A percentile compares a stretch with the other conserved stretches of the same genome.
phyloP scores from a whole-genome alignment of 2,797 vertebrate species.

The Coracias cyanogaster region DNA sequence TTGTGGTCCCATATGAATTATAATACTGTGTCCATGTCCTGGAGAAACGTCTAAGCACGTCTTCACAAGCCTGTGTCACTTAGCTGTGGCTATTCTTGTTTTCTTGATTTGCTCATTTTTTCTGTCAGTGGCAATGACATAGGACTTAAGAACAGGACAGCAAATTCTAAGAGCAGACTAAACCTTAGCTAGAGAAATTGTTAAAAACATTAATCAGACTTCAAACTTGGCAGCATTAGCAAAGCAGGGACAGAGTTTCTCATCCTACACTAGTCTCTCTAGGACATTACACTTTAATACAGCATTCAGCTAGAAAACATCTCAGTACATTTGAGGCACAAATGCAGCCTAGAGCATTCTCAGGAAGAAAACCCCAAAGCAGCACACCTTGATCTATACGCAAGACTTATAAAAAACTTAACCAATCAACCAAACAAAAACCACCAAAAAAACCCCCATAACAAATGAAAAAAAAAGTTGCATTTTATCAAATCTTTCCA shows the following conservation, averaged over 20 bases:
- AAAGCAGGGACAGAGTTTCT: neutral
- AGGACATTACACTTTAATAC: neutral
- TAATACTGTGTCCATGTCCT: neutral
- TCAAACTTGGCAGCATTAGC: neutral
- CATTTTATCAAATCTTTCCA: neutral
- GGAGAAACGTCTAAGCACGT: neutral
- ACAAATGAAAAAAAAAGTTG: neutral
- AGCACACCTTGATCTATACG: neutral
- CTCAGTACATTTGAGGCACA: neutral
- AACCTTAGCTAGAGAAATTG: neutral
- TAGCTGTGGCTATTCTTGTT: neutral
- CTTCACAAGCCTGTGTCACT: neutral
- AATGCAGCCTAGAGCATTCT: neutral
- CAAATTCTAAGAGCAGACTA: neutral
- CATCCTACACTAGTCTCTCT: neutral
- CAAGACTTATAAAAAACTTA: neutral
- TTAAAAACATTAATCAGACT: neutral
- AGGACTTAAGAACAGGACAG: neutral
- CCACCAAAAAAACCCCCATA: neutral
- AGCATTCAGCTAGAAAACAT: neutral
- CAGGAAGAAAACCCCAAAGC: neutral
- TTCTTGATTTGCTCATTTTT: neutral
- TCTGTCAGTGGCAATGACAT: neutral
- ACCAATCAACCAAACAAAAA: too few relatives aligned
- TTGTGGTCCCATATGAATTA: neutral